These are phyloP conservation scores for Balearica regulorum DNA, from an alignment of 2,797 vertebrate species.

Conservation along the genomic window DNA sequence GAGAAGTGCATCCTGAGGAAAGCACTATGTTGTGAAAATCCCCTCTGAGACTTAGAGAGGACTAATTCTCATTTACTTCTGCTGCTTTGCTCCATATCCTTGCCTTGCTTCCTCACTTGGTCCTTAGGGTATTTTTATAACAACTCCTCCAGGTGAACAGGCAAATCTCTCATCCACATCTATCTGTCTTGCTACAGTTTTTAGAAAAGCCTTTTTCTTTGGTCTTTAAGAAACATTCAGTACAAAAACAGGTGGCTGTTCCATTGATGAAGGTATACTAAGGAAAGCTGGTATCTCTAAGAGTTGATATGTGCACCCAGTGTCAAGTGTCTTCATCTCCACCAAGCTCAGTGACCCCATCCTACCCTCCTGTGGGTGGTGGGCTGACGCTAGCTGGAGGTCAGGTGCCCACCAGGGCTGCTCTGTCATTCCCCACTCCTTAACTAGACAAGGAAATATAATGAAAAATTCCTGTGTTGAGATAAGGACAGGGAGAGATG, in stretches of 20 bases:
- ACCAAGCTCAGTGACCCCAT: background rate
- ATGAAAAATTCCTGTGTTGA: too few relatives aligned
- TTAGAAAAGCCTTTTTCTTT: background rate
- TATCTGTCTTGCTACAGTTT: background rate
- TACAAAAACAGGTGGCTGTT: background rate
- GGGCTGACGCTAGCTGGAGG: too few relatives aligned
- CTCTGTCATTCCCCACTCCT: too few relatives aligned
- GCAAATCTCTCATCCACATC: accelerated
- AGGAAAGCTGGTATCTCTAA: background rate
- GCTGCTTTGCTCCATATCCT: background rate
- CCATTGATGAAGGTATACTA: background rate
- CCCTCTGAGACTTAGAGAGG: accelerated
- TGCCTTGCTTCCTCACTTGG: background rate
- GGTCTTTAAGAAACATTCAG: background rate
- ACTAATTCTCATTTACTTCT: background rate
- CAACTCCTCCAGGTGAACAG: too few relatives aligned
- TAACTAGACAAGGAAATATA: too few relatives aligned
- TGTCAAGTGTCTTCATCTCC: background rate
- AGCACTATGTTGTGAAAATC: background rate
- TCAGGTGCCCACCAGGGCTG: too few relatives aligned
- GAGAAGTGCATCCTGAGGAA: background rate
- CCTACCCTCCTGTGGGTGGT: too few relatives aligned
- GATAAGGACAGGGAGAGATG: too few relatives aligned
- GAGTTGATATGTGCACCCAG: accelerated
- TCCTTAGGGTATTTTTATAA: background rate